Conservation (phyloP, 2,888 invertebrate genomes). For the Nasonovia ribisnigri region DNA sequence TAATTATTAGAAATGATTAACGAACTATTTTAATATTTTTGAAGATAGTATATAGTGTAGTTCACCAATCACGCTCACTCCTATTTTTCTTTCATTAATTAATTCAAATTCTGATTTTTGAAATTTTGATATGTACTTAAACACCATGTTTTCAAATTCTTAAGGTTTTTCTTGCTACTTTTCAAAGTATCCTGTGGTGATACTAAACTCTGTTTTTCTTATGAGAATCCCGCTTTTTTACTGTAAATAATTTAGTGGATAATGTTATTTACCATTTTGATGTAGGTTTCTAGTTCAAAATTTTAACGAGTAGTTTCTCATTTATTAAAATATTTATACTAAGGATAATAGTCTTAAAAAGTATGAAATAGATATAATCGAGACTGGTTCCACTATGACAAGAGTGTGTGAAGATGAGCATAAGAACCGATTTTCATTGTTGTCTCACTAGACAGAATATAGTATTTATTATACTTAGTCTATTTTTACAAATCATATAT, state of each 20-base stretch:
- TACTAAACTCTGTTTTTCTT: not conserved
- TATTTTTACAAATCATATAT: too few relatives aligned
- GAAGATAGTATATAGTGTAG: not conserved
- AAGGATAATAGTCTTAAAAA: too few relatives aligned
- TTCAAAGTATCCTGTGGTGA: not conserved
- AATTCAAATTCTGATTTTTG: not conserved
- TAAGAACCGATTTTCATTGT: too few relatives aligned
- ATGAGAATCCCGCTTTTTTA: not conserved
- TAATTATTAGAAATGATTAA: not conserved
- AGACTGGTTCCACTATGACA: too few relatives aligned
- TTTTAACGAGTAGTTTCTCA: not conserved
- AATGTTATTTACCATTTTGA: not conserved
- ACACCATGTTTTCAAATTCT: not conserved
- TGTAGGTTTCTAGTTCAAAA: not conserved
- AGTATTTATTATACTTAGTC: too few relatives aligned
- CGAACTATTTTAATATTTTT: not conserved
- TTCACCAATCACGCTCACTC: not conserved
- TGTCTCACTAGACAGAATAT: too few relatives aligned
- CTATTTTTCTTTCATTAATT: not conserved
- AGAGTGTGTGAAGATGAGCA: too few relatives aligned
- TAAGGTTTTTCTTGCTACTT: too few relatives aligned
- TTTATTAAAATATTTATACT: not conserved
- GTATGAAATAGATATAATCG: too few relatives aligned
- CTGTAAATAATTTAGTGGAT: not conserved
- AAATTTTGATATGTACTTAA: not conserved